Base-by-base conservation (phyloP, 2,797 vertebrate genomes). In the Phylloscopus collybita region DNA sequence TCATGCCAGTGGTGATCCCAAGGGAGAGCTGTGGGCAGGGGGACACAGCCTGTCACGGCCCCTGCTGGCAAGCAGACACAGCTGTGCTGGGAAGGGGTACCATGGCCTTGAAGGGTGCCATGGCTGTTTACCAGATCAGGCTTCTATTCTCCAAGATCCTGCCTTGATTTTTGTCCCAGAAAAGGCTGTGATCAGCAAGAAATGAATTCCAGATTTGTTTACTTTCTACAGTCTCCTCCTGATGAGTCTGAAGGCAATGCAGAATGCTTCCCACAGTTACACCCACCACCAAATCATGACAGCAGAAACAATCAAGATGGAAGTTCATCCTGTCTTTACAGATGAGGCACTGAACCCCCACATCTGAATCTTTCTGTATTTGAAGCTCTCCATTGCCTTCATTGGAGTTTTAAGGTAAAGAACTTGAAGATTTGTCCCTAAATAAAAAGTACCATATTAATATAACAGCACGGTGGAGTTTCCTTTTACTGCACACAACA, bases 381-480 rank as follows among this genome's bases (percentile, higher is more conserved):
- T 71, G 40, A 79, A 88, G 61, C 11, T 78, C 36, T 78, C 23
- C 42, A 8, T 32, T 66, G 56, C 38, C 16, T 84, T 38, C 20
- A 56, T 1, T 50, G 34, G 18, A 74, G 34, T 80, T 80, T 72
- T 61, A 92, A 91, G 42, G 57, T 6, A 3, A 86, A 89, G 57
- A 87, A 76, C 71, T 80, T 89, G 60, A 91, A 89, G 38, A 87
- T 74, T 80, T 64, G 20, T 74, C 61, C 61, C 65, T 94, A 92
- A 96, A 78, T 71, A 92, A 88, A 65, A 90, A 80, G 60, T 30
- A 59, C 22, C n/a, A 86, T 93, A 92, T 92, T 82, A 97, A 94
- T 74, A 60, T 34, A 91, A 78, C 50, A 89, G 74, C 51, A 60
- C 16, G 5, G 59, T 49, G 21, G 50, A 87, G 34, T 84, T 95